Percentiles rank a stretch among this genome's conserved stretches.
These are phyloP conservation scores for Pristiophorus japonicus DNA, from an alignment of 2,113 vertebrate genomes.

Conservation along the genomic window DNA sequence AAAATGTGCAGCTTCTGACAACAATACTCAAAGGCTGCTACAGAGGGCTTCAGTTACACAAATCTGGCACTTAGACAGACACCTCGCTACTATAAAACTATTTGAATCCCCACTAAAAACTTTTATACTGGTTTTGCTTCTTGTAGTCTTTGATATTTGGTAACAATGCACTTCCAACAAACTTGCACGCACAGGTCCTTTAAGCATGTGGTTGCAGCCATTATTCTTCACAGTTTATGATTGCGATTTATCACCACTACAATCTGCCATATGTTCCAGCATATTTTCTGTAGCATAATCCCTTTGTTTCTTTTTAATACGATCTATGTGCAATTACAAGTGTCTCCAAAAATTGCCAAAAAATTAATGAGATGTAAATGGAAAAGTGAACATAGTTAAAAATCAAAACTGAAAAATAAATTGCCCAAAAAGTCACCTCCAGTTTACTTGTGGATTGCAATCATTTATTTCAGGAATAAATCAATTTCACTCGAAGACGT, in stretches of 20 bases:
- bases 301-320: background rate
- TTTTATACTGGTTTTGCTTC: constrained; percentile 1
- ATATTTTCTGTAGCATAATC: background rate
- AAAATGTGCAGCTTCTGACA: background rate
- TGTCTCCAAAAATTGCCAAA: background rate
- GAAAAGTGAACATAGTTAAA: background rate
- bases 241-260: background rate
- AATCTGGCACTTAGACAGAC: background rate
- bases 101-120: background rate
- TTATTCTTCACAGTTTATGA: background rate
- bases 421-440: background rate
- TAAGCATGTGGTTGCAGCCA: background rate
- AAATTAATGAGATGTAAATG: background rate
- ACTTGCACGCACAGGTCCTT: background rate
- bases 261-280: background rate
- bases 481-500: background rate
- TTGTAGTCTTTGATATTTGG: background rate
- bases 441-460: background rate
- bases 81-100: constrained; percentile 11
- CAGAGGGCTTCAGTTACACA: background rate
- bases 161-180: background rate
- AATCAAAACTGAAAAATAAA: background rate
- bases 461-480: background rate
- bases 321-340: too few species aligned
- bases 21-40: background rate